Evolutionary conservation across 2,888 invertebrate genomes (phyloP), one percentile per base, ranked within the genome.

Genomic region (Phyllotreta cruciferae): DNA sequence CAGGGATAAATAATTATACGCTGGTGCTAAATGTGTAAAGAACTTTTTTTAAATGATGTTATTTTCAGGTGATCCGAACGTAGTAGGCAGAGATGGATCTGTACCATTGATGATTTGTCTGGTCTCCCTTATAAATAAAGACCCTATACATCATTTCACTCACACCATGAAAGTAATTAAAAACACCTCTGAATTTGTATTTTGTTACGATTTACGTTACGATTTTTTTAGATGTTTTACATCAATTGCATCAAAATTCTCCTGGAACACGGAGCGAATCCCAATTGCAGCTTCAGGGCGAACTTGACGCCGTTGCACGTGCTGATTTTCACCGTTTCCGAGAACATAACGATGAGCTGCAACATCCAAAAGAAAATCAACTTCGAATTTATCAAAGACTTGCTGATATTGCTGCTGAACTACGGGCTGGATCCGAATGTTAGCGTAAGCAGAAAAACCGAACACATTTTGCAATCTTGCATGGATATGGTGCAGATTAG

Each of bases 81-180:
- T 88, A 77, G 89, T 89, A 13, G 90, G 89, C 4, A 81, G 89
- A 14, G 90, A 90, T 79, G 90, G 90, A 13, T 88, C 88, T 41
- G 88, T 88, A 54, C 90, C 91, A 8, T 85, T 91, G 61, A 89
- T 90, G 87, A 88, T 91, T 35, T 86, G 90, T 73, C 81, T 91
- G 61, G 90, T 90, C 60, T 90, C 90, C 47, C 80, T 91, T 37
- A 88, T 91, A 62, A 90, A 90, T 77, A 90, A 90, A 75, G 90
- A 90, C 79, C 88, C 89, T 52, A 78, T 89, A 52, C 88, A 89
- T 77, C 87, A 88, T 77, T 88, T 89, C 74, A 89, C 89, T 3
- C 90, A 90, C 78, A 87, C 85, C 68, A 89, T 89, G 88, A 90
- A 90, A 84, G 89, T 87, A 50, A 34, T 54, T n/a, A 37, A 9